A percentile compares a stretch with the other conserved stretches of the same genome.
Conservation (phyloP, 2,113 vertebrate species). For the Hoplias malabaricus region DNA sequence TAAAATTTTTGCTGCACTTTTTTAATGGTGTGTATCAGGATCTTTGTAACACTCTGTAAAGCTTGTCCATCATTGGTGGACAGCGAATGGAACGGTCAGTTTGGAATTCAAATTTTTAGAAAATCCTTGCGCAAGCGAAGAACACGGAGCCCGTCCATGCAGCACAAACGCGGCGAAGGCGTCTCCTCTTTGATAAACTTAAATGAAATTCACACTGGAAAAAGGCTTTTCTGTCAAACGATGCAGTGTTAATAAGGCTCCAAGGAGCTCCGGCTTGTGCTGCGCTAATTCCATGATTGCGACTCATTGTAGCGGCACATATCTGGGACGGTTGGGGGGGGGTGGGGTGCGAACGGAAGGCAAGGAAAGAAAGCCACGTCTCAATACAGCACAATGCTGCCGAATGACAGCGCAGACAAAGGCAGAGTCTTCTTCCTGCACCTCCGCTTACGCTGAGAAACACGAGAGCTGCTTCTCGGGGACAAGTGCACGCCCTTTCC, state of each 20-base stretch:
- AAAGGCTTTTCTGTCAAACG: conserved; percentile 46
- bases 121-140: background rate
- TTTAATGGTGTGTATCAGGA: background rate
- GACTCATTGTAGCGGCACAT: conserved; percentile 50
- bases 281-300: conserved; percentile 57
- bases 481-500: conserved; percentile 30
- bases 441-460: conserved; percentile 5
- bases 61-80: background rate
- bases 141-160: conserved; percentile 18
- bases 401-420: conserved; percentile 52
- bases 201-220: conserved; percentile 39
- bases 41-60: too few species aligned
- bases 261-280: conserved; percentile 40
- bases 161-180: background rate
- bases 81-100: background rate
- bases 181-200: conserved; percentile 34
- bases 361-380: conserved; percentile 46
- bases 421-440: conserved; percentile 24
- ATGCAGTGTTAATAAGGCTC: conserved; percentile 49
- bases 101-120: background rate
- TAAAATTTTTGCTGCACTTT: background rate
- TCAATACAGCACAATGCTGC: conserved; percentile 50
- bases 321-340: conserved; percentile 25
- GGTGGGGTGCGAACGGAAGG: conserved; percentile 35
- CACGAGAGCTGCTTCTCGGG: conserved; percentile 21